Evolutionary conservation across 1,140 invertebrate species (phyloP), one percentile per base, ranked within the genome.

Genomic region (Aporrectodea caliginosa): DNA sequence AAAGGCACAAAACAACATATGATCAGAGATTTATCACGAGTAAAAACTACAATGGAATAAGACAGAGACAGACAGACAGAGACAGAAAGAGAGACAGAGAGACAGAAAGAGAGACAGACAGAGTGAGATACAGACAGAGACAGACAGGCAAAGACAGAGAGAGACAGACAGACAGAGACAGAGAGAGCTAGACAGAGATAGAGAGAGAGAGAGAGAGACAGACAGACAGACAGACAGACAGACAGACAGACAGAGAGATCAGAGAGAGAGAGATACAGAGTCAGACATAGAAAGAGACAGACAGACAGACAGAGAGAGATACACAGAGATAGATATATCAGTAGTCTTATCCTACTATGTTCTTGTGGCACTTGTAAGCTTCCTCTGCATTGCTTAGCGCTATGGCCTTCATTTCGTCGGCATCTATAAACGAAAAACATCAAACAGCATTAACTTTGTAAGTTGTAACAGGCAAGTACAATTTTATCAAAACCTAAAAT

Each of bases 371-470:
- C 43, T 58, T 58, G 43, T 58, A 58, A 12, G 43, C 43, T 58
- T 58, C 43, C 6, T 58, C 6, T 6, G 43, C 43, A 58, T 58
- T 58, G 43, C 43, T 58, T 58, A 58, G 22, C 6, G 43, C 43
- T 58, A 58, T 12, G 22, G 43, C 35, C 16, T 77, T 35, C 27
- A 31, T 73, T 68, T 79, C 34, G 1, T 71, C 75, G 76, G 58
- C 31, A 72, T 79, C 78, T 76, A 30, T 69, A 30, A 32, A 32
- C n/a, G n/a, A n/a, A n/a, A n/a, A n/a, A n/a, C n/a, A n/a, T n/a
- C n/a, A n/a, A n/a, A n/a, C n/a, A n/a, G n/a, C n/a, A n/a, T n/a
- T n/a, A n/a, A n/a, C n/a, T n/a, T n/a, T n/a, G n/a, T n/a, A n/a
- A n/a, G n/a, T n/a, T n/a, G n/a, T n/a, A n/a, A n/a, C n/a, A n/a